Percentiles rank a stretch among this genome's conserved stretches.
phyloP scores from a whole-genome alignment of 1,140 invertebrate species.

The Sycophaga agraensis region DNA sequence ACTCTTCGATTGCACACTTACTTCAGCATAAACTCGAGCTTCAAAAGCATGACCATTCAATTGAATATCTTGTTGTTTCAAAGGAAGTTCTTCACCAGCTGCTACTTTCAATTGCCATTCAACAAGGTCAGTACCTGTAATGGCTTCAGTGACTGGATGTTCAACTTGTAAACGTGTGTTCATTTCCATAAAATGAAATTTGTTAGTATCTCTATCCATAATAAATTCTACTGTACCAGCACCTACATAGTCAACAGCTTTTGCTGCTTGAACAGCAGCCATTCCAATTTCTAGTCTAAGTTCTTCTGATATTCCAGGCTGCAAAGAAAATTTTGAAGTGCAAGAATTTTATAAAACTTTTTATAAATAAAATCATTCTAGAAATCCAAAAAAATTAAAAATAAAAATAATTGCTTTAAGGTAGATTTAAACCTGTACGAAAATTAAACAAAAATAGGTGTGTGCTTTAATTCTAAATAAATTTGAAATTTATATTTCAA shows the following conservation, averaged over 20 bases:
- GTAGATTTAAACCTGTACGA: no score
- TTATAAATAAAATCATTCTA: no score
- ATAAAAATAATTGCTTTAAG: no score
- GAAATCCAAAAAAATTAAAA: no score
- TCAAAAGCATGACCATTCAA: conserved; percentile 86
- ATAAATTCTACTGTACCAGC: conserved; percentile 97
- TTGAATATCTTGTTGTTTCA: conserved; percentile 76
- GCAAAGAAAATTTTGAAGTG: no score
- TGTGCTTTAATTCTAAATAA: no score
- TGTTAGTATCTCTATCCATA: conserved; percentile 75
- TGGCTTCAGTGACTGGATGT: conserved; percentile 98
- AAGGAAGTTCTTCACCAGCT: conserved; percentile 79
- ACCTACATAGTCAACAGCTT: conserved; percentile 93
- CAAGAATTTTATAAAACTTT: no score
- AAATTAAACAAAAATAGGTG: no score
- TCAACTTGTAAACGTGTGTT: conserved; percentile 94
- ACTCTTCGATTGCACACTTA: conserved; percentile 27
- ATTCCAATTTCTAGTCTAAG: conserved; percentile 78
- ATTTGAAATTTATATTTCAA: no score
- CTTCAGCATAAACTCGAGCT: conserved; percentile 94
- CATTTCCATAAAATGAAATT: conserved; percentile 99
- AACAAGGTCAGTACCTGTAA: conserved; percentile 91
- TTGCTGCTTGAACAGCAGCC: conserved; percentile 88
- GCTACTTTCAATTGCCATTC: conserved; percentile 95
- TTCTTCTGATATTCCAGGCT: conserved; percentile 79